Evolutionary conservation across 2,113 vertebrate species (phyloP), one percentile per base, ranked within the genome.

Genomic region (Synodontis membranacea): DNA sequence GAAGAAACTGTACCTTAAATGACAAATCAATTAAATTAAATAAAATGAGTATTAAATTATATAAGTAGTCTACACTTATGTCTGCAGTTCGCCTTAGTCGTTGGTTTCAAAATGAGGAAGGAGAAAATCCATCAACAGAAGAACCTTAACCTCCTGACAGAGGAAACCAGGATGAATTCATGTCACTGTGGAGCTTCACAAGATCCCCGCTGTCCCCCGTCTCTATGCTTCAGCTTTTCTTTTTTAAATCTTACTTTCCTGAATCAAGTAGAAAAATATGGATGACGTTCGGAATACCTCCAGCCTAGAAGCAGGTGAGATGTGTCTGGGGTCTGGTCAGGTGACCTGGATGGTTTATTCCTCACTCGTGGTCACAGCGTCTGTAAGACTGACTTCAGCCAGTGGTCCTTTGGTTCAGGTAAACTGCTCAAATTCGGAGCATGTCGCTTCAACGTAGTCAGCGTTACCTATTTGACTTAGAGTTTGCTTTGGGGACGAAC

Each of bases 21-120:
- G 84, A 86, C n/a, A 83, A 85, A 37, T 84, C 28, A 82, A 86
- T 68, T n/a, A 62, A 82, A 86, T 68, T n/a, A 62, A 87, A 82
- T 9, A 72, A 83, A 81, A 64, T 19, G 39, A 42, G 34, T 72
- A 72, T 72, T 72, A 68, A 68, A 75, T 28, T n/a, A 28, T 75
- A 28, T 25, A 75, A 2, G 5, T 12, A 42, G 0, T 42, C 8
- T 0, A 23, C 10, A 3, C 7, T 7, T 23, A 4, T 25, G 19
- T 21, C 0, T 70, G 5, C 6, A 5, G 14, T 72, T 34, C n/a
- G 28, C 39, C 19, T 72, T 42, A 23, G 11, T 42, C 66, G 0
- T 66, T 48, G 46, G 34, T 34, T 66, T 66, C 31, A 5, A 34
- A 34, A 34, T 66, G 12, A 15, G 3, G n/a, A 15, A 3, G 34